phyloP scores from a whole-genome alignment of 2,797 vertebrate species.

The Neosalanx taihuensis region DNA sequence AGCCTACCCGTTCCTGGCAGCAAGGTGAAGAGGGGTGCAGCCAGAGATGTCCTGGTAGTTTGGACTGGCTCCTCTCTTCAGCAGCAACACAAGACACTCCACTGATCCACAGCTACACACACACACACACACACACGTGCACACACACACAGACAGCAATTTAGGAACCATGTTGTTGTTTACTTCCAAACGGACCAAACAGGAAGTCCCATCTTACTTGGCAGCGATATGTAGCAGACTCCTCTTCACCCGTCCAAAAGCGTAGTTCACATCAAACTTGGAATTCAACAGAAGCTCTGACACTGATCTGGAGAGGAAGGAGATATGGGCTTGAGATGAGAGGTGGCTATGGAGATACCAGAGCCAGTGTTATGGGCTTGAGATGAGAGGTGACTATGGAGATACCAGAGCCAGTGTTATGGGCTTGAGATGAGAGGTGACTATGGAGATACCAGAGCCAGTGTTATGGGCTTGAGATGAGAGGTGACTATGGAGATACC shows the following conservation, averaged over 20 bases:
- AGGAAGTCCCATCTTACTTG: slow-evolving; percentile 79
- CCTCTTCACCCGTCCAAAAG: slow-evolving; percentile 97
- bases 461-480: too few species aligned
- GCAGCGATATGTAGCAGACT: slow-evolving; percentile 98
- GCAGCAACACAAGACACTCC: slow-evolving; percentile 90
- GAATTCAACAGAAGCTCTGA: slow-evolving; percentile 96
- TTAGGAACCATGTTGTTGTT: background rate
- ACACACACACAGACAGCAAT: background rate
- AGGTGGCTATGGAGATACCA: background rate
- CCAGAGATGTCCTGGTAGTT: slow-evolving; percentile 99
- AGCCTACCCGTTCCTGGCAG: slow-evolving; percentile 93
- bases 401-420: too few species aligned
- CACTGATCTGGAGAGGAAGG: slow-evolving; percentile 80
- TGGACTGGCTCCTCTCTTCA: slow-evolving; percentile 96
- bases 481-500: too few species aligned
- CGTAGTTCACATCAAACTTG: slow-evolving; percentile 99
- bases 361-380: background rate
- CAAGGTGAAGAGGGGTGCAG: slow-evolving; percentile 95
- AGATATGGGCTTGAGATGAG: background rate
- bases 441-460: too few species aligned
- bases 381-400: too few species aligned
- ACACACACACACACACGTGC: background rate
- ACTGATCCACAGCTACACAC: slow-evolving; percentile 90
- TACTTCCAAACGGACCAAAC: background rate
- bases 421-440: too few species aligned